These are phyloP conservation scores for Orthosia cruda DNA, from an alignment of 2,888 invertebrate genomes.

Conservation along the genomic window DNA sequence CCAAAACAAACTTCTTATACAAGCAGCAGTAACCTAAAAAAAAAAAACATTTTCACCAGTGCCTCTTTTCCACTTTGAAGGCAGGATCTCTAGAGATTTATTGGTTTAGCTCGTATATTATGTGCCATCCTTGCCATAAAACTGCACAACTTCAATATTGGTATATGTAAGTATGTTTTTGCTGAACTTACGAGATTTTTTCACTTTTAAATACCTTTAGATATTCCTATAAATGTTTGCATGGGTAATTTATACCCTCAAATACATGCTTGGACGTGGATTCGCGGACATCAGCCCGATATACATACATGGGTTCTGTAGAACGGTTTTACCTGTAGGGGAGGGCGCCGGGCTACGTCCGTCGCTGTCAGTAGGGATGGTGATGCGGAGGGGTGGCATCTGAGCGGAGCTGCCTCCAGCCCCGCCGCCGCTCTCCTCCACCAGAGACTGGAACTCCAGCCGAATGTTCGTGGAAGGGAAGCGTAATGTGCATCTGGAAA, in stretches of 20 bases:
- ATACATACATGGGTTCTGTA: no score
- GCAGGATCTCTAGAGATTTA: background rate
- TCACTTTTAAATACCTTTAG: background rate
- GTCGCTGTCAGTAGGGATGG: slow-evolving; percentile 95
- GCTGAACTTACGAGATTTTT: background rate
- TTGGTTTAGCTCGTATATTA: background rate
- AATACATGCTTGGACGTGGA: no score
- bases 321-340: slow-evolving; percentile 93
- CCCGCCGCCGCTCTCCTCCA: slow-evolving; percentile 94
- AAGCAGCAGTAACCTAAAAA: background rate
- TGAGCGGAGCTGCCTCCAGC: slow-evolving; percentile 88
- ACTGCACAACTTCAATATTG: background rate
- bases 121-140: background rate
- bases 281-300: no score
- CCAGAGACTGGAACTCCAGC: slow-evolving; percentile 97
- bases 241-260: background rate
- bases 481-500: slow-evolving; percentile 97
- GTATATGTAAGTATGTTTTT: background rate
- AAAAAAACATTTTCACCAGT: background rate
- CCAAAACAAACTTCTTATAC: background rate
- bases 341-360: slow-evolving; percentile 97
- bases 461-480: slow-evolving; percentile 99
- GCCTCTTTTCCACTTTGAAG: background rate
- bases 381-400: slow-evolving; percentile 95
- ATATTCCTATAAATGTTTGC: background rate